These are phyloP conservation scores for Eustalomyia histrio DNA, from an alignment of 2,888 invertebrate genomes.

Conservation along the genomic window DNA sequence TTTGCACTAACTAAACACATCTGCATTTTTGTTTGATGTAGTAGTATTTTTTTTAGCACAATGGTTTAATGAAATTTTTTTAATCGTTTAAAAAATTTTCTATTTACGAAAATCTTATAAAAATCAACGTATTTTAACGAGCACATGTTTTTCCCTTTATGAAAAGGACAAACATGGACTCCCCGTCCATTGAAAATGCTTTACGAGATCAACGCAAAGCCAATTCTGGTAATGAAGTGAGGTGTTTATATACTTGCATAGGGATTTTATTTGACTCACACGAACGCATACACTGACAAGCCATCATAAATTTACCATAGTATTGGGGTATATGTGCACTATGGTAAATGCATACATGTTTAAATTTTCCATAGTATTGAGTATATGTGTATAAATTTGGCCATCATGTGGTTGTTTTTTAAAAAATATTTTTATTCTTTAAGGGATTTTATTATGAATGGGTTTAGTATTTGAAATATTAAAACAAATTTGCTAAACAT, in stretches of 20 bases:
- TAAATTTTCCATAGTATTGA: too few relatives aligned
- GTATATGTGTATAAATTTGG: slow-evolving; percentile 8
- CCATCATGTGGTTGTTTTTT: neutral
- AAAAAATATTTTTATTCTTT: neutral
- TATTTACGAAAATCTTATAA: slow-evolving; percentile 8
- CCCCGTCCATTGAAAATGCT: slow-evolving; percentile 53
- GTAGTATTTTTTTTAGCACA: slow-evolving; percentile 53
- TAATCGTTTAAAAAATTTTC: slow-evolving; percentile 23
- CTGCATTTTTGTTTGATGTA: slow-evolving; percentile 44
- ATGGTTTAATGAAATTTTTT: slow-evolving; percentile 50
- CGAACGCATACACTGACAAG: slow-evolving; percentile 43
- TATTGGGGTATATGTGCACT: slow-evolving; percentile 20
- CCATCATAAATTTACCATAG: slow-evolving; percentile 9
- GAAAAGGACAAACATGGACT: slow-evolving; percentile 49
- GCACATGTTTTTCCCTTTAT: slow-evolving; percentile 60
- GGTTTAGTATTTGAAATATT: too few relatives aligned
- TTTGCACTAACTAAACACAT: slow-evolving; percentile 52
- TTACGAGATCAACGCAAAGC: slow-evolving; percentile 71
- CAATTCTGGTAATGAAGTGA: slow-evolving; percentile 69
- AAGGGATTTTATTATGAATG: neutral
- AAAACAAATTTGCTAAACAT: too few relatives aligned
- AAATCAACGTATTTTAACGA: slow-evolving; percentile 42
- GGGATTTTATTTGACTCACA: slow-evolving; percentile 70
- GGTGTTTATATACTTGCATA: slow-evolving; percentile 73
- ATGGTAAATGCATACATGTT: too few relatives aligned